Percentiles rank a stretch among this genome's conserved stretches.
Conservation (phyloP, 1,140 invertebrate genomes). For the Bombus impatiens region DNA sequence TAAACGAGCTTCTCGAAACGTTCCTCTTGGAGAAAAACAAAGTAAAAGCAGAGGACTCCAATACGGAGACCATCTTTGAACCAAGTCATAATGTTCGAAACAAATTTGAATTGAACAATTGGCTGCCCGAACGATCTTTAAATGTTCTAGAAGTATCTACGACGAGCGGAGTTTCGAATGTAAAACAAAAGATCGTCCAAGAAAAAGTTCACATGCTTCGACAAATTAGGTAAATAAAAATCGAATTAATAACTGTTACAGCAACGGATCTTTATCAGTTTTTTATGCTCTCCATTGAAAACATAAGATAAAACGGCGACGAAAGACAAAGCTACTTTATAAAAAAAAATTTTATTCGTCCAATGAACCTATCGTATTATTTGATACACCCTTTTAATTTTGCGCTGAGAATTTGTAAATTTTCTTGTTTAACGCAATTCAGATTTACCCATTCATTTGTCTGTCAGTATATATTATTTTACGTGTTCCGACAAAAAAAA, state of each 20-base stretch:
- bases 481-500: background rate
- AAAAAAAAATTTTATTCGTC: too few species aligned
- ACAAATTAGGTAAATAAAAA: conserved; percentile 21
- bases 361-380: too few species aligned
- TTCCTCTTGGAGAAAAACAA: background rate
- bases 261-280: too few species aligned
- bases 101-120: background rate
- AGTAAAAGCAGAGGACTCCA: background rate
- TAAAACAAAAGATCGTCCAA: background rate
- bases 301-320: too few species aligned
- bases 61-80: background rate
- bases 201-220: background rate
- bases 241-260: background rate
- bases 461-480: fast-evolving
- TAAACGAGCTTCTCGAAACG: conserved; percentile 29
- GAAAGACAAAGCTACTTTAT: too few species aligned
- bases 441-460: background rate
- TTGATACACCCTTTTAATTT: too few species aligned
- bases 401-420: too few species aligned
- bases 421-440: background rate
- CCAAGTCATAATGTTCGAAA: background rate
- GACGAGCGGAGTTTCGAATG: fast-evolving
- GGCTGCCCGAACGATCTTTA: fast-evolving
- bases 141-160: background rate
- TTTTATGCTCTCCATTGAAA: too few species aligned